A percentile compares a stretch with the other conserved stretches of the same genome.
Conservation (phyloP, 2,888 invertebrate species). For the Adineta ricciae region DNA sequence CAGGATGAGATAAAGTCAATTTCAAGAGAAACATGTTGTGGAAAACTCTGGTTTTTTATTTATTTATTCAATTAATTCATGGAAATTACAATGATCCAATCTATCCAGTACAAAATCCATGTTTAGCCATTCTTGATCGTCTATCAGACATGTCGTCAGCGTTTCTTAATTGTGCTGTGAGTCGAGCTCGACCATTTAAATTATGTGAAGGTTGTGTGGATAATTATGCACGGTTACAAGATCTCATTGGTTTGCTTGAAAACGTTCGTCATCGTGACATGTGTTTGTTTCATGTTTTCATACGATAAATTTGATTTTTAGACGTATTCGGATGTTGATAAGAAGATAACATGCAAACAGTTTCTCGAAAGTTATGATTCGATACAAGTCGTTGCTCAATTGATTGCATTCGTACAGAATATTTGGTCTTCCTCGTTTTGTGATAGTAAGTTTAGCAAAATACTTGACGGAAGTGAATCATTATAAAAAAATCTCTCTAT, state of each 20-base stretch:
- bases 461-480: too few relatives aligned
- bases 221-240: neutral
- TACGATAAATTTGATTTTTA: too few relatives aligned
- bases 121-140: neutral
- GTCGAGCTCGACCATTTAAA: constrained; percentile 2
- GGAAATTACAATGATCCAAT: neutral
- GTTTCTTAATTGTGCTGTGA: neutral
- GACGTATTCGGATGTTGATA: neutral
- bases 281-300: too few relatives aligned
- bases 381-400: constrained; percentile 9
- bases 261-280: neutral
- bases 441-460: neutral
- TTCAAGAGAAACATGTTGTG: neutral
- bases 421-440: neutral
- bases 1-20: too few relatives aligned
- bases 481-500: neutral
- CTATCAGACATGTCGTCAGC: neutral
- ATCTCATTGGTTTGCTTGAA: neutral
- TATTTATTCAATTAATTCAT: neutral
- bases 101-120: constrained; percentile 8
- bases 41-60: neutral
- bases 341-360: neutral
- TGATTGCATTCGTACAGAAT: neutral
- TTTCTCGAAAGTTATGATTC: constrained; percentile 17
- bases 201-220: constrained; percentile 18